phyloP scores from a whole-genome alignment of 2,888 invertebrate species.

The Scrobipalpa atriplicella region DNA sequence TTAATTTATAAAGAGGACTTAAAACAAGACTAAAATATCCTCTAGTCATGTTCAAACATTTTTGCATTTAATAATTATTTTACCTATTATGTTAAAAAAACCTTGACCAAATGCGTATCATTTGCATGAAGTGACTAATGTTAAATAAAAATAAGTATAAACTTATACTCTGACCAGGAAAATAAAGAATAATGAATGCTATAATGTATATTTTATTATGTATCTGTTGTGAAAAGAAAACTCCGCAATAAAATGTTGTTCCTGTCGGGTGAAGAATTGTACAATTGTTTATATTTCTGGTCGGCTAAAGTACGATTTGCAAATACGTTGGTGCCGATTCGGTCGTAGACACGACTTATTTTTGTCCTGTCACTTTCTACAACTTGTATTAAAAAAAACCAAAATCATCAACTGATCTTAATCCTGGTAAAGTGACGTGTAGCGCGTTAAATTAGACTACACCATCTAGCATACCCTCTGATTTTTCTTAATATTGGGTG shows the following conservation, averaged over 20 bases:
- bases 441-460: too few species aligned
- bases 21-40: conserved; percentile 58
- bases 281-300: conserved; percentile 27
- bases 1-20: conserved; percentile 2
- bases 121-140: conserved; percentile 59
- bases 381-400: too few species aligned
- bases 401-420: too few species aligned
- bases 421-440: too few species aligned
- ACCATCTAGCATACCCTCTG: too few species aligned
- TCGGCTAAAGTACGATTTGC: conserved; percentile 8
- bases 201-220: conserved; percentile 50
- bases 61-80: conserved; percentile 80
- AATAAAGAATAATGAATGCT: conserved; percentile 25
- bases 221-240: conserved; percentile 9
- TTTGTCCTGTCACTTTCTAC: too few species aligned
- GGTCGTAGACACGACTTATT: not conserved
- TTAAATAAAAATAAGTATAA: conserved; percentile 23
- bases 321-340: not conserved
- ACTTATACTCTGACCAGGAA: conserved; percentile 28
- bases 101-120: conserved; percentile 55
- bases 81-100: conserved; percentile 27
- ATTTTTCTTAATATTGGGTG: too few species aligned
- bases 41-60: conserved; percentile 68
- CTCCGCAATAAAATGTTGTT: conserved; percentile 36
- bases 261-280: conserved; percentile 17